phyloP scores from a whole-genome alignment of 2,113 vertebrate species.

The Nerophis ophidion region DNA sequence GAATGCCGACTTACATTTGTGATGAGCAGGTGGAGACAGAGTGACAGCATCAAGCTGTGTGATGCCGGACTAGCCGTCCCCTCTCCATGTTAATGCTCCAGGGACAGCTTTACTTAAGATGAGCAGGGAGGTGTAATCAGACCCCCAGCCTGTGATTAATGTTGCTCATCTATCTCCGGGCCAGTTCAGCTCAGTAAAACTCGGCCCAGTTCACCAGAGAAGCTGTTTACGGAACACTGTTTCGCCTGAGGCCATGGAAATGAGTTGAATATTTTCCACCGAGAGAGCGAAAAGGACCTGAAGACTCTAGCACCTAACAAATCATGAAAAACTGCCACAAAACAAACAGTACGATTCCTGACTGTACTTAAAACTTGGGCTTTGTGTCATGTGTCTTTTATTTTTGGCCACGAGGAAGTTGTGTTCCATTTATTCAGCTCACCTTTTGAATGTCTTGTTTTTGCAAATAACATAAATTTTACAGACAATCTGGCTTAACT shows the following conservation, averaged over 20 bases:
- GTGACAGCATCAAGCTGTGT: constrained; percentile 34
- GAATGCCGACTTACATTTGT: constrained; percentile 17
- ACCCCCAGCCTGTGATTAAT: constrained; percentile 70
- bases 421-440: constrained; percentile 40
- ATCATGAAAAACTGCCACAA: constrained; percentile 36
- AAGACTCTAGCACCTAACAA: constrained; percentile 41
- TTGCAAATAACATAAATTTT: constrained; percentile 29
- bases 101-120: constrained; percentile 69
- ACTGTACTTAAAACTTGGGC: constrained; percentile 28
- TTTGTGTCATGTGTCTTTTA: constrained; percentile 43
- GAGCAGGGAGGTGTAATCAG: constrained; percentile 63
- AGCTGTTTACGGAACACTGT: constrained; percentile 54
- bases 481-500: constrained; percentile 28
- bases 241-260: constrained; percentile 56
- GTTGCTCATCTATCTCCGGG: constrained; percentile 62
- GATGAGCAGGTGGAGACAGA: constrained; percentile 9
- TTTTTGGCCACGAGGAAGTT: constrained; percentile 54
- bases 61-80: constrained; percentile 39
- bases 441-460: constrained; percentile 50
- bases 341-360: constrained; percentile 38
- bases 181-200: constrained; percentile 42
- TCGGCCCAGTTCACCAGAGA: constrained; percentile 55
- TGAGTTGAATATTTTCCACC: constrained; percentile 55
- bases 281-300: constrained; percentile 43
- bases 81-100: constrained; percentile 42